Evolutionary conservation across 53 echinoderm and acorn worm species (phyloP), one percentile per base, ranked within the genome.

Genomic region (Glandiceps talaboti): DNA sequence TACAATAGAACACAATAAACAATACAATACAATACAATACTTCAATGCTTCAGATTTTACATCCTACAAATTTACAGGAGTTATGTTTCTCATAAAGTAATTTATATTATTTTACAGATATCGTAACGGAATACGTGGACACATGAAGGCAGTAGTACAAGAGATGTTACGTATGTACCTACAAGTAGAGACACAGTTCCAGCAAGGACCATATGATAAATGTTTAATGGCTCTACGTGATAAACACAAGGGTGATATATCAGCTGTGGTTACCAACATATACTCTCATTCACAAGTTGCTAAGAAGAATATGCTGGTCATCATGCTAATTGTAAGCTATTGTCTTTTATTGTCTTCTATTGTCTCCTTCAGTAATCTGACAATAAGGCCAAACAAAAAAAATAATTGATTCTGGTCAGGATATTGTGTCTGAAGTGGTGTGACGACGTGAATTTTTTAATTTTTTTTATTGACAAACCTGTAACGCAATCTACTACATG

Each of bases 111-210:
- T n/a, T n/a, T n/a, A 73, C 76, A 99, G 99, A 74, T 99, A 92
- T 82, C 93, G 99, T 14, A 99, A 92, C 30, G 99, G 99, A 14
- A 99, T 94, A 73, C 93, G 99, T 0, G 99, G 99, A 74, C 99
- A 99, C 90, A 99, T 99, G 99, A 99, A 99, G 82, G 79, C 93
- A 0, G 91, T 99, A 45, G 84, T 94, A 75, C 93, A 99, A 73
- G 99, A 99, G 28, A 73, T 99, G 0, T 84, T 99, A 1, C 86
- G 84, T 1, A 85, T 83, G 76, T 99, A 99, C 81, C 80, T 91
- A 25, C 82, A 83, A 26, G 89, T 99, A 0, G 99, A 99, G 82
- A 85, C 86, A 0, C 83, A 91, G 82, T 99, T 99, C 85, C 99
- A 99, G 81, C 89, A 94, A 10, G 99, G 99, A 0, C 93, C 99